Evolutionary conservation across 2,888 invertebrate genomes (phyloP).

Genomic region (Chydorus sphaericus): DNA sequence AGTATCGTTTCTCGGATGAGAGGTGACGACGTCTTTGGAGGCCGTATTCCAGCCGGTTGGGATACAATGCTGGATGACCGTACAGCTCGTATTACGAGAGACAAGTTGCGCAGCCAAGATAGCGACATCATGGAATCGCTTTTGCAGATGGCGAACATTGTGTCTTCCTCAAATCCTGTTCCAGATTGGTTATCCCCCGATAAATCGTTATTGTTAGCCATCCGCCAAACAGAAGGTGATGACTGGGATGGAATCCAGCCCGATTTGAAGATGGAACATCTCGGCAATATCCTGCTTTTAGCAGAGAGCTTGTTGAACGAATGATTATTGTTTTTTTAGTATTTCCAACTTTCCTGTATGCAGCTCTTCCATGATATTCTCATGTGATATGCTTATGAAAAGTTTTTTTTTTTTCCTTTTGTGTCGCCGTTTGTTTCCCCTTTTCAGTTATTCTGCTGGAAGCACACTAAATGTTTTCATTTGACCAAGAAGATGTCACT

Average conservation of each 20-base stretch:
- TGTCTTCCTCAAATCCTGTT: not conserved
- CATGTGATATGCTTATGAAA: no score
- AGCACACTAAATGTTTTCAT: no score
- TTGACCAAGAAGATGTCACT: no score
- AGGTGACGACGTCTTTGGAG: constrained; percentile 10
- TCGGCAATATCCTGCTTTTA: constrained; percentile 2
- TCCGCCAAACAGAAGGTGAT: not conserved
- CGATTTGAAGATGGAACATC: constrained; percentile 4
- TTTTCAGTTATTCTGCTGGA: no score
- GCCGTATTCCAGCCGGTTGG: constrained; percentile 5
- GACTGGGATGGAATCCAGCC: constrained; percentile 1
- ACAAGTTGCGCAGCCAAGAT: not conserved
- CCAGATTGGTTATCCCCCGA: not conserved
- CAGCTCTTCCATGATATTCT: no score
- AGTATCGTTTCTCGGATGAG: not conserved
- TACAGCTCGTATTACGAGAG: not conserved
- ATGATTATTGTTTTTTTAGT: not conserved
- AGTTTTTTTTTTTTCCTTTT: no score
- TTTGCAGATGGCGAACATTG: not conserved
- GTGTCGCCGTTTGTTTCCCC: no score
- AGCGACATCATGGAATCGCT: not conserved
- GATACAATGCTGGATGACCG: not conserved
- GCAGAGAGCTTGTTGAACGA: not conserved
- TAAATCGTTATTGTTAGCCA: not conserved
- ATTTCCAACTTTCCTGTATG: not conserved